Evolutionary conservation across 2,113 vertebrate species (phyloP), one percentile per base, ranked within the genome.

Genomic region (Podarcis muralis): DNA sequence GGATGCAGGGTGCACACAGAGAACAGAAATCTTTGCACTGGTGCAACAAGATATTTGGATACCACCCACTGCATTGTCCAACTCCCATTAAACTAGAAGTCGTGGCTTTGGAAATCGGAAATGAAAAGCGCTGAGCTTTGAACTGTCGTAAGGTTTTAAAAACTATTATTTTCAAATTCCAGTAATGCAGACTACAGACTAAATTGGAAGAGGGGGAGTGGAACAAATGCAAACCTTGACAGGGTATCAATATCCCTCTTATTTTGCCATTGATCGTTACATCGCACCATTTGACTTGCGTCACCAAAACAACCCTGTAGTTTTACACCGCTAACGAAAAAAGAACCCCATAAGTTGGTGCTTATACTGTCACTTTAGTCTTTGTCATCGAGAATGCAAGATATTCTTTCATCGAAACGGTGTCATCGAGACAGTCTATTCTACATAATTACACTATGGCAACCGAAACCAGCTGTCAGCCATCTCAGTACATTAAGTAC

Each of bases 381-480:
- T 96, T 96, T 94, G 95, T 93, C 95, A 93, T 94, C 90, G 94
- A 90, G 91, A 95, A 96, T 90, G 95, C 89, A 87, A 95, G 90
- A 93, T 90, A 93, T 93, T 95, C 94, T 90, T 94, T 95, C 94
- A 95, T 92, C 94, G 93, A 94, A 94, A 95, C 77, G 94, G 92
- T 96, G 93, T 91, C 93, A 92, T 93, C 16, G 86, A 95, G 93
- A 90, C 79, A 93, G 92, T 94, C 75, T 93, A 94, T 78, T 94
- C 91, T 92, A 87, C 93, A 93, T 95, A 94, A 95, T 94, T 95
- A 95, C 91, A 93, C 88, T 92, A 94, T 84, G 85, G 94, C 91
- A 94, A 95, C 90, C 91, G 90, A 96, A 95, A 95, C 93, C 95
- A 95, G 92, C 96, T 95, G 95, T 95, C 93, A 95, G 95, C 91